Base-by-base conservation (phyloP, 2,113 vertebrate genomes). In the Pteropus alecto region DNA sequence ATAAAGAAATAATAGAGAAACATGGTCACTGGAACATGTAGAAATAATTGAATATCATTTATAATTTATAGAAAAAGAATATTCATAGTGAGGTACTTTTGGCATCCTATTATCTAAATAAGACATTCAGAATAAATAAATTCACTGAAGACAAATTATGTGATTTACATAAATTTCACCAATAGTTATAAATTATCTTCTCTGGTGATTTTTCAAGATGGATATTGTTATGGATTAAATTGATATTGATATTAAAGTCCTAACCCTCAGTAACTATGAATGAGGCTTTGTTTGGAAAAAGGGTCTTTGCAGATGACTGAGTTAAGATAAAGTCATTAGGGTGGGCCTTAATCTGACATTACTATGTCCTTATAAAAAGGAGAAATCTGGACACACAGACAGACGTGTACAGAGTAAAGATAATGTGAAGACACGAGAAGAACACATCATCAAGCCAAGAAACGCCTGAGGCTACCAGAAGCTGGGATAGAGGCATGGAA, bases 191-290 rank as follows among this genome's bases (percentile, higher is more conserved):
- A 51, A 85, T 95, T 46, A 94, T 51, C 11, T 16, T 60, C 22
- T 88, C 56, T 74, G 33, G 81, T 71, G 61, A 94, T 77, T 94
- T 96, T 95, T 78, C 54, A 67, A 90, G 38, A 82, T 35, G 71
- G n/a, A 46, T 74, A 70, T 21, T 43, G 22, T 65, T 70, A 51
- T 30, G 60, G 16, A 61, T 70, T 84, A n/a, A 46, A 90, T 46
- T 63, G 33, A 83, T 54, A 83, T 30, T 51, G 54, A 87, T 41
- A 24, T 1, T 67, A 35, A 88, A 93, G 30, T 70, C 48, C 3
- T 35, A 58, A 63, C 15, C n/a, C 7, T 46, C 19, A 41, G 41
- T 51, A 9, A 43, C 63, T 81, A 33, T n/a, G 61, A 67, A 81
- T 54, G 12, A 68, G 58, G 68, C 38, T 51, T 61, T 92, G 61